phyloP scores from a whole-genome alignment of 1,140 invertebrate species.

The Microplitis demolitor region DNA sequence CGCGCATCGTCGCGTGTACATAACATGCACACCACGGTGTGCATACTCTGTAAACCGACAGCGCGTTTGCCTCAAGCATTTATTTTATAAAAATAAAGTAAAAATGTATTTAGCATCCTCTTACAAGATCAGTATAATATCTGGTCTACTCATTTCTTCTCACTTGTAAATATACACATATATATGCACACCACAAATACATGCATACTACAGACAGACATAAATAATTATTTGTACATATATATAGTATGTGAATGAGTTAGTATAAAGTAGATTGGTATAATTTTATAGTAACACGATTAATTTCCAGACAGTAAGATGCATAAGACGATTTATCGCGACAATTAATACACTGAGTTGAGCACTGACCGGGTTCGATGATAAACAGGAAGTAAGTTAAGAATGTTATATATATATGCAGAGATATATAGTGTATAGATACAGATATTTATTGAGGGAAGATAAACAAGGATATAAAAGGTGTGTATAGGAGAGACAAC shows the following conservation, averaged over 20 bases:
- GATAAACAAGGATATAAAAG: not conserved
- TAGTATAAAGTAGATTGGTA: not conserved
- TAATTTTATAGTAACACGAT: slow-evolving; percentile 14
- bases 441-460: no score
- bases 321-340: slow-evolving; percentile 29
- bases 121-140: not conserved
- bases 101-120: not conserved
- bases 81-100: not conserved
- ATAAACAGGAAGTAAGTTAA: slow-evolving; percentile 33
- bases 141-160: no score
- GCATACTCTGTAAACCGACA: not conserved
- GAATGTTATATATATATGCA: not conserved
- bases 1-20: slow-evolving; percentile 5
- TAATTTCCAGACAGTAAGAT: slow-evolving; percentile 29
- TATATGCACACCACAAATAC: not conserved
- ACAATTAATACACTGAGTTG: slow-evolving; percentile 31
- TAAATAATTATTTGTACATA: not conserved
- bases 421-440: no score
- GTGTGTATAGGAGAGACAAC: slow-evolving; percentile 24
- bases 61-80: not conserved
- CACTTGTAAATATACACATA: slow-evolving; percentile 1
- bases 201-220: not conserved
- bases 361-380: slow-evolving; percentile 26
- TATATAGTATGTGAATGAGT: not conserved
- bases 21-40: not conserved